Conservation (phyloP, 2,113 vertebrate species). For the Neogale vison region DNA sequence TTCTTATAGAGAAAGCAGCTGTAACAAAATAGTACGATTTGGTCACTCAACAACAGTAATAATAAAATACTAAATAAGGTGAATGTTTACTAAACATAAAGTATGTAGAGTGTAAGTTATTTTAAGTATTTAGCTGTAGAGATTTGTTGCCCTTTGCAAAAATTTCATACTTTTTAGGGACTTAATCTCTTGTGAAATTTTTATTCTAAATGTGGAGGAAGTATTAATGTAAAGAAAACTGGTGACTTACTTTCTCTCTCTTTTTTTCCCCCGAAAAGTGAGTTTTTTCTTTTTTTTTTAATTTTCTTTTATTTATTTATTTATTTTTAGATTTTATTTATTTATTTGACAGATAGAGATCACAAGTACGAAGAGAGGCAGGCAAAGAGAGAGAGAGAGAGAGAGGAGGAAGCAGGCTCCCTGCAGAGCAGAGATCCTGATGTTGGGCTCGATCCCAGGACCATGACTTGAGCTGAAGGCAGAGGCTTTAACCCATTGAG, state of each 20-base stretch:
- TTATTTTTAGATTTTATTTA: too few species aligned
- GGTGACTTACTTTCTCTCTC: background rate
- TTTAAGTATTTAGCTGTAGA: conserved; percentile 3
- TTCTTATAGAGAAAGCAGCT: background rate
- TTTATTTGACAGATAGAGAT: too few species aligned
- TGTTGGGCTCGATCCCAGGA: too few species aligned
- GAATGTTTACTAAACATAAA: background rate
- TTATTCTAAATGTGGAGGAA: background rate
- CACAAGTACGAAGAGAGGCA: too few species aligned
- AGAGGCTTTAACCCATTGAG: too few species aligned
- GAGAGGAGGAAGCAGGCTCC: too few species aligned
- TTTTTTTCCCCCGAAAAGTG: background rate
- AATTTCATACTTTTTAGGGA: background rate
- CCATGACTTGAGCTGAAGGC: too few species aligned
- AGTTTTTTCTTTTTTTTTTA: background rate
- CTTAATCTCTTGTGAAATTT: background rate
- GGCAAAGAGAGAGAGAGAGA: too few species aligned
- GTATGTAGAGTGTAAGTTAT: background rate
- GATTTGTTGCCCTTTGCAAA: background rate
- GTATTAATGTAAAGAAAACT: background rate
- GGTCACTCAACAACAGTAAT: background rate
- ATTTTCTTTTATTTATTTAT: too few species aligned
- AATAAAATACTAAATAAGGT: background rate
- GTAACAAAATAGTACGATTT: background rate
- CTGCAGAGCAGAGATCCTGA: too few species aligned